phyloP scores from a whole-genome alignment of 2,113 vertebrate genomes.

The Diphyllodes magnificus region DNA sequence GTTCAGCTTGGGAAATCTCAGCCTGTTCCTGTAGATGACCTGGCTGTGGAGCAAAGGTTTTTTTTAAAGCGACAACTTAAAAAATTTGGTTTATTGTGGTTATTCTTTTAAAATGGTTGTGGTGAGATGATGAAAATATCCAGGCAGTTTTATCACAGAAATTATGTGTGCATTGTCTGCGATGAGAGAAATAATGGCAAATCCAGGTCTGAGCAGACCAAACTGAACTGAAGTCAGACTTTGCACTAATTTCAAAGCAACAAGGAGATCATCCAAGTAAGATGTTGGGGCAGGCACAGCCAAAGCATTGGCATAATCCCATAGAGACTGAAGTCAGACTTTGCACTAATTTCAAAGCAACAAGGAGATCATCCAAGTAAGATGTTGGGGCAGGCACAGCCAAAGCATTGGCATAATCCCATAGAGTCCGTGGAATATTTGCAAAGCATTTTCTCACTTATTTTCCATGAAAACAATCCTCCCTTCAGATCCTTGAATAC shows the following conservation, averaged over 20 bases:
- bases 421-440: neutral
- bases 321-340: neutral
- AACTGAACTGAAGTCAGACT: neutral
- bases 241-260: neutral
- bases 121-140: neutral
- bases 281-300: neutral
- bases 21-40: neutral
- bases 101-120: neutral
- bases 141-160: neutral
- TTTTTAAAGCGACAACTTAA: neutral
- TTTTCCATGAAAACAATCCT: neutral
- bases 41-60: neutral
- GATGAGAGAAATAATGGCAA: neutral
- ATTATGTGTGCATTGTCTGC: neutral
- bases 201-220: neutral
- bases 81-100: neutral
- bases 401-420: neutral
- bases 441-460: neutral
- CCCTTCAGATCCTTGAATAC: neutral
- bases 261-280: neutral
- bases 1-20: neutral
- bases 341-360: neutral
- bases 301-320: neutral
- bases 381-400: neutral
- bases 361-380: neutral